Percentiles rank a stretch among this genome's conserved stretches.
These are phyloP conservation scores for Mormyrus proboscirostris DNA, from an alignment of 2,797 vertebrate genomes.

Conservation along the genomic window DNA sequence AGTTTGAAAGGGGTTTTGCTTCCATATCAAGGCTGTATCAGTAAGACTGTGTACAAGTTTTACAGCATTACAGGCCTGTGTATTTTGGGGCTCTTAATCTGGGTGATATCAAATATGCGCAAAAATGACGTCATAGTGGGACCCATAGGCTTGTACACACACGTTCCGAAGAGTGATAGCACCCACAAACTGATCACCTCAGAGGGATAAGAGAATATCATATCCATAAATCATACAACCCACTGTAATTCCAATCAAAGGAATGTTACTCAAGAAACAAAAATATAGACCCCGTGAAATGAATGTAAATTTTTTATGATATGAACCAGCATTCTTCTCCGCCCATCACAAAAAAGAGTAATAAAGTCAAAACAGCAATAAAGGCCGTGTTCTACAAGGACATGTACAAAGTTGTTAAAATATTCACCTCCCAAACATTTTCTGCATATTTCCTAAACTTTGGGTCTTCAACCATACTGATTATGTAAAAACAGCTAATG, in stretches of 20 bases:
- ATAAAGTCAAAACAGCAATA: constrained; percentile 1
- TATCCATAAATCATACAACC: constrained; percentile 14
- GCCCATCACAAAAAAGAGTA: not conserved
- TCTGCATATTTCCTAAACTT: not conserved
- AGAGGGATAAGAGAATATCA: not conserved
- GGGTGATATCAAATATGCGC: not conserved
- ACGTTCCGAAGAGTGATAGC: not conserved
- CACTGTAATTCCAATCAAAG: not conserved
- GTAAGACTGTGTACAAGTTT: not conserved
- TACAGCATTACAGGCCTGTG: not conserved
- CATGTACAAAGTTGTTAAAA: not conserved
- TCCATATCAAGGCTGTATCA: not conserved
- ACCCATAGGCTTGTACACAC: not conserved
- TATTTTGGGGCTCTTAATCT: not conserved
- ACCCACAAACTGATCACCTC: not conserved
- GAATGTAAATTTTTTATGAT: not conserved
- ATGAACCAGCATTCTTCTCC: not conserved
- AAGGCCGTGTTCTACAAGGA: not conserved
- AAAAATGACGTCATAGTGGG: not conserved
- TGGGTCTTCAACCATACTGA: not conserved
- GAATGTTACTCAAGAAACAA: not conserved
- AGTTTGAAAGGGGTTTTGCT: not conserved
- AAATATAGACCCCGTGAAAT: not conserved
- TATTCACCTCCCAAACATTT: not conserved
- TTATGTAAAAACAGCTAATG: not conserved